A percentile compares a stretch with the other conserved stretches of the same genome.
These are phyloP conservation scores for Dendrocincla tyrannina DNA, from an alignment of 2,797 vertebrate species.

Conservation along the genomic window DNA sequence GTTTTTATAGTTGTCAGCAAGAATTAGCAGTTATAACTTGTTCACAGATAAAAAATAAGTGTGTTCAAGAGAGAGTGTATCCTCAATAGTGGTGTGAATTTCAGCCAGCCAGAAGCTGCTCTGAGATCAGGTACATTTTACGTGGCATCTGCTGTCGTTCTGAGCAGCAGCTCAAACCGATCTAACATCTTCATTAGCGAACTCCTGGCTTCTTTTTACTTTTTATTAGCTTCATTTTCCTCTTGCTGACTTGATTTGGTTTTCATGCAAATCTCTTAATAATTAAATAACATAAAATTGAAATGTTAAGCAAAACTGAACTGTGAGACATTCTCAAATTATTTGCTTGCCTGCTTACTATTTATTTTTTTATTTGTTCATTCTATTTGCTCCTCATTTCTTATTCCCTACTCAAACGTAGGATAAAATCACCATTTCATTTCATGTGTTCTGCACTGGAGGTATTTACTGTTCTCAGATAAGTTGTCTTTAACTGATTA, in stretches of 20 bases:
- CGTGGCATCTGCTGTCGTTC: background rate
- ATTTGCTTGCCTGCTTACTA: background rate
- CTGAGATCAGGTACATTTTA: background rate
- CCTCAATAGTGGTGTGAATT: background rate
- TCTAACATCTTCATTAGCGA: background rate
- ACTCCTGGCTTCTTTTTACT: background rate
- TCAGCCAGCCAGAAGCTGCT: background rate
- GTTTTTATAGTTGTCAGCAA: background rate
- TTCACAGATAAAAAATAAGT: background rate
- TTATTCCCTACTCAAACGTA: background rate
- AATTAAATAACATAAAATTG: background rate
- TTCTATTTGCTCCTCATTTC: background rate
- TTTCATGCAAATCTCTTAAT: background rate
- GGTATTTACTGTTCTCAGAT: background rate
- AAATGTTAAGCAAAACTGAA: background rate
- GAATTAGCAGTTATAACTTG: background rate
- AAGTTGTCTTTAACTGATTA: background rate
- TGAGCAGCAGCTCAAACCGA: background rate
- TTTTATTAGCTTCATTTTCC: background rate
- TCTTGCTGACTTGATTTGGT: background rate
- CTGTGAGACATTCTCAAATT: background rate
- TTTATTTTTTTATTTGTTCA: background rate
- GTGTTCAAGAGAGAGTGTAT: background rate
- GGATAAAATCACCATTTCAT: background rate
- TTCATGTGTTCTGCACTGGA: background rate